These are phyloP conservation scores for Ramphastos sulfuratus DNA, from an alignment of 2,113 vertebrate species.

Conservation along the genomic window DNA sequence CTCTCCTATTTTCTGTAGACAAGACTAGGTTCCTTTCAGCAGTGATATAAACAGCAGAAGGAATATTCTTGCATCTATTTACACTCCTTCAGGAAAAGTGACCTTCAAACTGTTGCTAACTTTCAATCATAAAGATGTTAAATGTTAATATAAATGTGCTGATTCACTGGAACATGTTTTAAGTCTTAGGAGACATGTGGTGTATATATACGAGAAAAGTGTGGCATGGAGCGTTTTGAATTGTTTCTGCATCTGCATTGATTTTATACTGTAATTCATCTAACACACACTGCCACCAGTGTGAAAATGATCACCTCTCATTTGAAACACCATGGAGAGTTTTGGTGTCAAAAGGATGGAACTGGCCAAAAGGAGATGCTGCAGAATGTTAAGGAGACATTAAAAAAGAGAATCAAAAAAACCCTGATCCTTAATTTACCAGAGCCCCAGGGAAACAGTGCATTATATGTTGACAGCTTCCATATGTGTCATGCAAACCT, in stretches of 20 bases:
- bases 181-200: constrained; percentile 1
- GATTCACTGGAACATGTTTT: constrained; percentile 5
- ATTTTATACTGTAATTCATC: constrained; percentile 41
- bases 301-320: constrained; percentile 30
- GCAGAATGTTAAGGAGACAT: constrained; percentile 11
- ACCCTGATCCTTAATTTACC: constrained; percentile 48
- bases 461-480: constrained; percentile 70
- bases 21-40: not conserved
- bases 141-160: constrained; percentile 38
- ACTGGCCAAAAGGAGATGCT: not conserved
- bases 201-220: constrained; percentile 10
- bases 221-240: not conserved
- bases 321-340: constrained; percentile 15
- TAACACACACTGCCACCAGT: not conserved
- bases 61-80: not conserved
- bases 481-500: constrained; percentile 68
- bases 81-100: not conserved
- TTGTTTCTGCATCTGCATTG: constrained; percentile 44
- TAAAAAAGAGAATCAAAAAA: constrained; percentile 48
- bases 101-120: not conserved
- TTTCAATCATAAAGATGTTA: constrained; percentile 22
- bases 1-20: not conserved
- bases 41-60: not conserved
- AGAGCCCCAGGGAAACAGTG: constrained; percentile 38
- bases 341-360: constrained; percentile 42